A percentile compares a stretch with the other conserved stretches of the same genome.
Conservation (phyloP, 2,113 vertebrate species). For the Melanerpes aurifrons region DNA sequence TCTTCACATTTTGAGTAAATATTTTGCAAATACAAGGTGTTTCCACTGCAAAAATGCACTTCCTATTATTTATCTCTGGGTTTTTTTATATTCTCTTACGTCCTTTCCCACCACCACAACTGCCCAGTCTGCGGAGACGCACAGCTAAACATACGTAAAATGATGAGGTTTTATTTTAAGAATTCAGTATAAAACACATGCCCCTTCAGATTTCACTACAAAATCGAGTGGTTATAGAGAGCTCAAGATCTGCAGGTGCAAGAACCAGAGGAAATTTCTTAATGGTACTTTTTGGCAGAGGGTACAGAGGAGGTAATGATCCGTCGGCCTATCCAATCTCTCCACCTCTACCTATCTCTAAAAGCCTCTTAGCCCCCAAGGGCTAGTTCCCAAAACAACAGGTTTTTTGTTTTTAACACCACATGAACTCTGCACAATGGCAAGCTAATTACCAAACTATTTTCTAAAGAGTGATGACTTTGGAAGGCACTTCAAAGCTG, state of each 20-base stretch:
- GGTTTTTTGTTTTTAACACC: neutral
- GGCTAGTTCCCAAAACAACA: neutral
- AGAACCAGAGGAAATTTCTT: neutral
- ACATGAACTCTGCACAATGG: neutral
- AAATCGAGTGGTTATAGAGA: slow-evolving; percentile 4
- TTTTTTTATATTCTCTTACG: neutral
- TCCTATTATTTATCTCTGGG: neutral
- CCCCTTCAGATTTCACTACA: neutral
- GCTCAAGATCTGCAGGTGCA: neutral
- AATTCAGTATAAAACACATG: neutral
- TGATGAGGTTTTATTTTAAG: neutral
- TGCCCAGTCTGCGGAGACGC: neutral
- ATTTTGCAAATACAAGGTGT: neutral
- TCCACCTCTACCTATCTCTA: neutral
- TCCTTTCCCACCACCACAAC: neutral
- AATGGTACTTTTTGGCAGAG: neutral
- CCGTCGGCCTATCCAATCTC: neutral
- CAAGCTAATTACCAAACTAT: neutral
- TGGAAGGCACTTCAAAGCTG: fast-evolving
- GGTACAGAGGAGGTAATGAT: neutral
- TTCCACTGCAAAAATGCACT: neutral
- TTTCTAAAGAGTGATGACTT: neutral
- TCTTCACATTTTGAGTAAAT: neutral
- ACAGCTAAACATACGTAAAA: neutral
- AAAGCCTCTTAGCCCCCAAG: neutral